phyloP scores from a whole-genome alignment of 2,888 invertebrate species.

The Tanypteryx hageni region DNA sequence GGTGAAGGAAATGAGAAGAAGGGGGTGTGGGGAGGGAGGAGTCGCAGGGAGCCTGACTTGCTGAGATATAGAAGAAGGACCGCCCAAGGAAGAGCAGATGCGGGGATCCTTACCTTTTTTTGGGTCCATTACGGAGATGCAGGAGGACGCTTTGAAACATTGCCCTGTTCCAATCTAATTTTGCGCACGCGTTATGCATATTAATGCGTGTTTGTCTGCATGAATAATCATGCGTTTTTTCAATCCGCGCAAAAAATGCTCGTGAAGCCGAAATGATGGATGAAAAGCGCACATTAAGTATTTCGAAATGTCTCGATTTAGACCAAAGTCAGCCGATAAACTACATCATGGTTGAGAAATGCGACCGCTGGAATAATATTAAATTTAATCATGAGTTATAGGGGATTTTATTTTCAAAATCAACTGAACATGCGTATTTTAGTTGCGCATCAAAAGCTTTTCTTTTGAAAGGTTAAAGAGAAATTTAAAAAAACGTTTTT shows the following conservation, averaged over 20 bases:
- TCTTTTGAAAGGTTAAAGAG: too few species aligned
- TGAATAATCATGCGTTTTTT: constrained; percentile 18
- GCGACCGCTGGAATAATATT: too few species aligned
- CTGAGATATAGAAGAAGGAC: constrained; percentile 31
- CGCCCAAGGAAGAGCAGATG: neutral
- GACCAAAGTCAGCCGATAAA: too few species aligned
- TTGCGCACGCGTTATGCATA: constrained; percentile 31
- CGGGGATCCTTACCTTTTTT: neutral
- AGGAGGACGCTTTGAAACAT: constrained; percentile 13
- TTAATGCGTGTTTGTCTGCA: constrained; percentile 41
- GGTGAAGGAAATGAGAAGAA: neutral
- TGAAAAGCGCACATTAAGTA: neutral
- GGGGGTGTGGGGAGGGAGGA: too few species aligned
- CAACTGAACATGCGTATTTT: too few species aligned
- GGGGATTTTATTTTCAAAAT: too few species aligned
- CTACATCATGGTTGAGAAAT: too few species aligned
- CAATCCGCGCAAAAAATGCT: neutral
- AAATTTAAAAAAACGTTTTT: too few species aligned
- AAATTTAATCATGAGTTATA: too few species aligned
- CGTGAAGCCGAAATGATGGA: neutral
- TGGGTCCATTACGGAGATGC: neutral
- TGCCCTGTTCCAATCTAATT: constrained; percentile 37
- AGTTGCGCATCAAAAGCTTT: too few species aligned
- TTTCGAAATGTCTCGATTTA: neutral
- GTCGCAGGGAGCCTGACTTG: constrained; percentile 9